Conservation (phyloP, 53 echinoderm and acorn worm genomes). For the Apostichopus leukothele region DNA sequence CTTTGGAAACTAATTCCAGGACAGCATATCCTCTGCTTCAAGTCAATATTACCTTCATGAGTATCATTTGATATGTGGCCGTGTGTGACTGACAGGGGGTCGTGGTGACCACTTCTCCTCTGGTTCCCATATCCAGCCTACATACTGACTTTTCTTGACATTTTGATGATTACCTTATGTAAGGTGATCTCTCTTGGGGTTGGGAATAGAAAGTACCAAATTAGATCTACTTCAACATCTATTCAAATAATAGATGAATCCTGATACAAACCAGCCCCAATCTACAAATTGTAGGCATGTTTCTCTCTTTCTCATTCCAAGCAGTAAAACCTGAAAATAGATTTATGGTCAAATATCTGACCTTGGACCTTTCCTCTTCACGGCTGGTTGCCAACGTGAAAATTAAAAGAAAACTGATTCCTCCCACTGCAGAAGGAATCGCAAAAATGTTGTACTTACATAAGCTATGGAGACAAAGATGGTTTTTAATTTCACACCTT, state of each 20-base stretch:
- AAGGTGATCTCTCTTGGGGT: conserved; percentile 30
- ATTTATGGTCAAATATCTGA: background rate
- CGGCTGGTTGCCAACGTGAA: background rate
- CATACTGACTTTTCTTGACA: background rate
- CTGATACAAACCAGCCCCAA: conserved; percentile 22
- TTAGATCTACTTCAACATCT: conserved; percentile 31
- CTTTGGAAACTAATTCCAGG: too few species aligned
- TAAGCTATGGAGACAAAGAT: background rate
- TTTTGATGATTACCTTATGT: conserved; percentile 27
- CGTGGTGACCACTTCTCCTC: background rate
- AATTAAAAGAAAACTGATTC: background rate
- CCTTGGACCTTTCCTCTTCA: background rate
- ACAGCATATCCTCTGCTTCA: too few species aligned
- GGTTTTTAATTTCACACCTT: conserved; percentile 12
- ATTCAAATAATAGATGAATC: conserved; percentile 31
- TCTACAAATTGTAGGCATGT: background rate
- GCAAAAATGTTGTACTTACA: conserved; percentile 25
- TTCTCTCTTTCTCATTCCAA: background rate
- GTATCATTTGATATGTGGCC: too few species aligned
- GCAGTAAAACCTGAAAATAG: conserved; percentile 3
- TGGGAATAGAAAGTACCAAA: conserved; percentile 28
- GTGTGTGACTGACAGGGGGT: too few species aligned
- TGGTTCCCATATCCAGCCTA: background rate
- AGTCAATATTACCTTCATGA: too few species aligned
- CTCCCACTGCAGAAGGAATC: background rate